Conservation (phyloP, 1,140 invertebrate species). For the Eurytemora carolleeae region DNA sequence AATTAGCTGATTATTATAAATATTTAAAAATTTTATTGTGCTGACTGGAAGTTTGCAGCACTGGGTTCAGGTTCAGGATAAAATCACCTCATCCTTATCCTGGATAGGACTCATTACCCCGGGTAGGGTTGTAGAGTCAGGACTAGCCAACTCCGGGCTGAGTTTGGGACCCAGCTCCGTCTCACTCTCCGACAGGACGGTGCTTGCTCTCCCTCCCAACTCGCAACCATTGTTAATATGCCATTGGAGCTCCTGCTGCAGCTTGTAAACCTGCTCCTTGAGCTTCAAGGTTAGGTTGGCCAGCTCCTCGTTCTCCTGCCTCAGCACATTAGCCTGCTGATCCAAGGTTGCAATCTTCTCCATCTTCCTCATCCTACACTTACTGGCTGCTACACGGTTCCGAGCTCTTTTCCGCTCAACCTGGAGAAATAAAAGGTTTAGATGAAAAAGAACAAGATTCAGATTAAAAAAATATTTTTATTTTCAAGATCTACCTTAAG, state of each 20-base stretch:
- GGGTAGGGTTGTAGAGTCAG: neutral
- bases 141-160: neutral
- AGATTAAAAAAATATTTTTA: too few species aligned
- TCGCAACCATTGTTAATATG: constrained; percentile 79
- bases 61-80: too few species aligned
- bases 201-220: constrained; percentile 26
- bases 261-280: constrained; percentile 67
- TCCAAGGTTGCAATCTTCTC: constrained; percentile 82
- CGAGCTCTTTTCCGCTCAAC: constrained; percentile 80
- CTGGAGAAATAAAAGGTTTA: too few species aligned
- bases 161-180: neutral
- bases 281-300: constrained; percentile 55
- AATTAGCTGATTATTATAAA: too few species aligned
- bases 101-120: neutral
- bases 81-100: neutral
- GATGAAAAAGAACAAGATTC: too few species aligned
- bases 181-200: neutral
- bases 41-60: too few species aligned
- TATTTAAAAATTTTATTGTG: too few species aligned
- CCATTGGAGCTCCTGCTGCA: constrained; percentile 82
- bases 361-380: constrained; percentile 78
- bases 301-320: constrained; percentile 70
- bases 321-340: constrained; percentile 73
- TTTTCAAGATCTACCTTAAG: too few species aligned
- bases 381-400: constrained; percentile 85